These are phyloP conservation scores for Alviniconcha strummeri DNA, from an alignment of 2,888 invertebrate species.

Conservation along the genomic window DNA sequence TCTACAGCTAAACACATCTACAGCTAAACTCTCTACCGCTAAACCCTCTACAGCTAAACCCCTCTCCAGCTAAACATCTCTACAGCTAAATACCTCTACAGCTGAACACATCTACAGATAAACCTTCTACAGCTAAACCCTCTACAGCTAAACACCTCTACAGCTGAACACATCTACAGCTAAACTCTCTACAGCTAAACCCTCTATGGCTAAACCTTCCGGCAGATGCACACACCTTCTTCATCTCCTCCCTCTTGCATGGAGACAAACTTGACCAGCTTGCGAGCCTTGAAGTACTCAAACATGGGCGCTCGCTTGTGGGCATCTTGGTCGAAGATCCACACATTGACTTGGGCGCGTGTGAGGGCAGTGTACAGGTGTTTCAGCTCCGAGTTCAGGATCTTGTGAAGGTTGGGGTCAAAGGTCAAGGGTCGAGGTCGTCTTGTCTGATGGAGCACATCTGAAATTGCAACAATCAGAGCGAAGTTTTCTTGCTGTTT, in stretches of 20 bases:
- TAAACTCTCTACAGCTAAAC: no score
- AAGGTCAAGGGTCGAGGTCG: conserved; percentile 61
- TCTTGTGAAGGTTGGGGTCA: conserved; percentile 63
- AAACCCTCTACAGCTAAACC: no score
- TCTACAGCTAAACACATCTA: no score
- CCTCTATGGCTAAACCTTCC: no score
- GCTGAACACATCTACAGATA: no score
- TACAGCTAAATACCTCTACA: no score
- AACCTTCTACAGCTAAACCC: no score
- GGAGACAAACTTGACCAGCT: conserved; percentile 48
- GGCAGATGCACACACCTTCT: background rate
- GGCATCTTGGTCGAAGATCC: conserved; percentile 67
- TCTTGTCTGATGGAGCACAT: conserved; percentile 45
- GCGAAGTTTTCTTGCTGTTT: no score
- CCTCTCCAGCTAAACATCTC: no score
- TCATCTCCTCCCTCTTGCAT: conserved; percentile 26
- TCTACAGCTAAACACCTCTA: no score
- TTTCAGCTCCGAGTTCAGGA: conserved; percentile 67
- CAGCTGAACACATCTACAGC: no score
- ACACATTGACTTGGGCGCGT: conserved; percentile 67
- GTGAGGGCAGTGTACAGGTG: conserved; percentile 68
- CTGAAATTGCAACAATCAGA: conserved; percentile 43
- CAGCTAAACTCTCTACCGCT: no score
- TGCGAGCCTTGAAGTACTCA: conserved; percentile 63
- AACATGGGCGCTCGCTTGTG: conserved; percentile 65